Percentiles rank a stretch among this genome's conserved stretches.
These are phyloP conservation scores for Agraylea sexmaculata DNA, from an alignment of 1,140 invertebrate genomes.

Conservation along the genomic window DNA sequence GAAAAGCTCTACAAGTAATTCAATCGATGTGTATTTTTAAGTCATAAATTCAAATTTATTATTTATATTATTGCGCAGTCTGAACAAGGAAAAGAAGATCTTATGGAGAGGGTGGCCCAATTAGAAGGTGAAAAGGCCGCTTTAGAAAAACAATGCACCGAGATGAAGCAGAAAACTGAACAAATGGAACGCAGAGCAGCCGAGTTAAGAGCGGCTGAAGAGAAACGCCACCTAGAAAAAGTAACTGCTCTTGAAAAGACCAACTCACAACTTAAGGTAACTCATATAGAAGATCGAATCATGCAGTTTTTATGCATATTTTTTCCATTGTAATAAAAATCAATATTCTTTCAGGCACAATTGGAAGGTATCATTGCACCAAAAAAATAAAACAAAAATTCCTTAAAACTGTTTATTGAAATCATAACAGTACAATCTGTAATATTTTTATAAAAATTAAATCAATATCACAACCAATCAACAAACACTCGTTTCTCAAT, in stretches of 20 bases:
- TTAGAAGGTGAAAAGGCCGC: constrained; percentile 58
- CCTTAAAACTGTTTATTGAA: background rate
- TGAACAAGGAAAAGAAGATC: constrained; percentile 50
- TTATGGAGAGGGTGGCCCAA: constrained; percentile 42
- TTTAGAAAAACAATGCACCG: constrained; percentile 66
- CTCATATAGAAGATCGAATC: constrained; percentile 2
- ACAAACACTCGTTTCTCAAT: background rate
- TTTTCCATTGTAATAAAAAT: constrained; percentile 9
- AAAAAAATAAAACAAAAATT: constrained; percentile 68
- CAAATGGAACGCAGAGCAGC: constrained; percentile 73
- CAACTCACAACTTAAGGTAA: constrained; percentile 84
- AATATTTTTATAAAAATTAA: constrained; percentile 1
- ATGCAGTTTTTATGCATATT: constrained; percentile 5
- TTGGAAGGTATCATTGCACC: constrained; percentile 85
- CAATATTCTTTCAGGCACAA: constrained; percentile 58
- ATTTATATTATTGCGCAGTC: constrained; percentile 28
- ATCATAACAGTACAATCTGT: no score
- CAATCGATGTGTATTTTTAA: constrained; percentile 1
- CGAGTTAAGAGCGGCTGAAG: constrained; percentile 73
- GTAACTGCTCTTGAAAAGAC: constrained; percentile 85
- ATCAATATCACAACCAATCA: background rate
- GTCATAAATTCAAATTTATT: constrained; percentile 4
- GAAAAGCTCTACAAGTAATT: constrained; percentile 84
- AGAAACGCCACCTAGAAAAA: constrained; percentile 85
- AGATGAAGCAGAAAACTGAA: constrained; percentile 73